phyloP scores from a whole-genome alignment of 1,140 invertebrate species.

The Carposina sasakii region DNA sequence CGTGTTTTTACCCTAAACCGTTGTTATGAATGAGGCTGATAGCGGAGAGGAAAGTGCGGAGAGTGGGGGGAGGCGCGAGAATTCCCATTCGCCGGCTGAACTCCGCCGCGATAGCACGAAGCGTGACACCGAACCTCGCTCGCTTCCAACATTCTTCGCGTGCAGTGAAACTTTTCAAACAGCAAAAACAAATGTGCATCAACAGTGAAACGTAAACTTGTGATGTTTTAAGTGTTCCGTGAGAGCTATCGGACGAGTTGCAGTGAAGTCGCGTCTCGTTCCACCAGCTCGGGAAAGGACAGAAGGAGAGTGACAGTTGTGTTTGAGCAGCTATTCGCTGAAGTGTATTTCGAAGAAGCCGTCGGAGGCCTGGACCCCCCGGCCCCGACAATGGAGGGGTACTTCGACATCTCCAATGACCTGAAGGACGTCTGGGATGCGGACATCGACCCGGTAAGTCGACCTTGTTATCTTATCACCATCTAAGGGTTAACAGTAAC shows the following conservation, averaged over 20 bases:
- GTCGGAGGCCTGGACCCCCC: slow-evolving; percentile 49
- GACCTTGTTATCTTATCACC: slow-evolving; percentile 54
- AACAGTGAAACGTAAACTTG: slow-evolving; percentile 63
- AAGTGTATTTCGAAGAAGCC: slow-evolving; percentile 40
- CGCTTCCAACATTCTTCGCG: slow-evolving; percentile 48
- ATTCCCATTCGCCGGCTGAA: slow-evolving; percentile 50
- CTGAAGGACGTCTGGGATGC: slow-evolving; percentile 84
- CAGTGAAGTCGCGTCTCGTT: slow-evolving; percentile 27
- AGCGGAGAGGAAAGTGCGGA: slow-evolving; percentile 26
- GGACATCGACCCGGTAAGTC: slow-evolving; percentile 83
- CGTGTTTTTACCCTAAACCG: slow-evolving; percentile 51
- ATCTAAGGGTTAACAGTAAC: too few species aligned
- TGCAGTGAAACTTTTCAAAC: slow-evolving; percentile 57
- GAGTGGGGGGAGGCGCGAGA: slow-evolving; percentile 23
- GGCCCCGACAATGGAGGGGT: slow-evolving; percentile 76
- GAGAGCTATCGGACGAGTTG: slow-evolving; percentile 28
- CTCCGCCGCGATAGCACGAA: slow-evolving; percentile 37
- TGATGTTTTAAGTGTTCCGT: slow-evolving; percentile 46
- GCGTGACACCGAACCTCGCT: slow-evolving; percentile 24
- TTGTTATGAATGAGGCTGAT: slow-evolving; percentile 65
- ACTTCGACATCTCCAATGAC: slow-evolving; percentile 80
- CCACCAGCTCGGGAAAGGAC: slow-evolving; percentile 45
- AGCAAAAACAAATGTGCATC: slow-evolving; percentile 58
- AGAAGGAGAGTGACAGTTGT: slow-evolving; percentile 51
- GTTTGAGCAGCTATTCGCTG: slow-evolving; percentile 45